Evolutionary conservation across 2,797 vertebrate genomes (phyloP).

Genomic region (Smutsia temminckii): DNA sequence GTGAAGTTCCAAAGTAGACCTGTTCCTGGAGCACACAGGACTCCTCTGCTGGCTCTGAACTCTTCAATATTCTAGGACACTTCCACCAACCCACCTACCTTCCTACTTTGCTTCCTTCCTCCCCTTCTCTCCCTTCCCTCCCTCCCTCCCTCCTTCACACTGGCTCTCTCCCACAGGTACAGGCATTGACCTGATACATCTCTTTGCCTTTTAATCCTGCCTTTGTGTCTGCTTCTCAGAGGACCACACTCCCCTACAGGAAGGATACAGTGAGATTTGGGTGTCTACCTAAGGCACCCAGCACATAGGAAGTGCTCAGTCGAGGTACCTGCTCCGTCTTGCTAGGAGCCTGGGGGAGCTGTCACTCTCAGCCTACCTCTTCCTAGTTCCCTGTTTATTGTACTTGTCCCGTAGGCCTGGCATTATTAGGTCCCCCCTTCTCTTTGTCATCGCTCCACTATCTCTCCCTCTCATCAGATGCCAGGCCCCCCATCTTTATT

Average conservation of each 20-base stretch:
- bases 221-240: neutral
- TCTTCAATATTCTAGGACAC: neutral
- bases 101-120: neutral
- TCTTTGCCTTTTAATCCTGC: neutral
- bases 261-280: neutral
- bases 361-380: neutral
- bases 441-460: neutral
- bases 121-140: neutral
- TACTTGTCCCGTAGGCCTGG: neutral
- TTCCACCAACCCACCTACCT: neutral
- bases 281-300: neutral
- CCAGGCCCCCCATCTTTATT: neutral
- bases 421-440: neutral
- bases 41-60: neutral
- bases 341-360: neutral
- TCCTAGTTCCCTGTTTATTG: neutral
- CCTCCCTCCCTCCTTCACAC: neutral
- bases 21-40: neutral
- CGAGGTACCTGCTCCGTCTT: neutral
- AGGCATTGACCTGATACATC: neutral
- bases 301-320: accelerated
- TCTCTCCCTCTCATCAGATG: neutral
- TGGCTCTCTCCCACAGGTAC: neutral
- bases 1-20: no score
- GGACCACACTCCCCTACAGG: neutral